Percentiles rank a stretch among this genome's conserved stretches.
These are phyloP conservation scores for Trichosurus vulpecula DNA, from an alignment of 2,797 vertebrate species.

Conservation along the genomic window DNA sequence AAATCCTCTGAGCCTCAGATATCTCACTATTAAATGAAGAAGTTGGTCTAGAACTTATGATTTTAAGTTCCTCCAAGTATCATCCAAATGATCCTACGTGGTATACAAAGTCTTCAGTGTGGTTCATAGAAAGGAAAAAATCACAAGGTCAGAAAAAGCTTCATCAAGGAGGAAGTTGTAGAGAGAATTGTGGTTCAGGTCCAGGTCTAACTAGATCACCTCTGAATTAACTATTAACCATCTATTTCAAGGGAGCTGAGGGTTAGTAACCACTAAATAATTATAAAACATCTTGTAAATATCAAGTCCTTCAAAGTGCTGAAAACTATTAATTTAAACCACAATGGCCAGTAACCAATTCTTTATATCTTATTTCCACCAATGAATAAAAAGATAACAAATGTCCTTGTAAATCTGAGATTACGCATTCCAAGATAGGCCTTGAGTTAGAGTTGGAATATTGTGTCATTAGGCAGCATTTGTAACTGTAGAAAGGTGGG, in stretches of 20 bases:
- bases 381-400: not conserved
- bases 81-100: not conserved
- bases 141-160: not conserved
- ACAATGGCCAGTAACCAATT: not conserved
- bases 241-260: not conserved
- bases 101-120: not conserved
- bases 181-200: not conserved
- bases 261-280: not conserved
- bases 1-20: not conserved
- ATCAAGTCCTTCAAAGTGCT: not conserved
- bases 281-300: not conserved
- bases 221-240: not conserved
- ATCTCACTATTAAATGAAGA: not conserved
- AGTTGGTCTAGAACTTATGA: not conserved
- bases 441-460: conserved; percentile 6
- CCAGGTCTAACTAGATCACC: not conserved
- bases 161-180: not conserved
- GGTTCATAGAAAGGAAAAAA: not conserved
- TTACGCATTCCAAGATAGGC: not conserved
- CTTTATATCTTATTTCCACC: not conserved
- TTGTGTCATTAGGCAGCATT: not conserved
- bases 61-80: not conserved
- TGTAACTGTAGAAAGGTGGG: not conserved
- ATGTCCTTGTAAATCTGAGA: not conserved
- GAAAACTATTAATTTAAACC: not conserved